Conservation (phyloP, 2,113 vertebrate genomes). For the Pomatorhinus ruficollis region DNA sequence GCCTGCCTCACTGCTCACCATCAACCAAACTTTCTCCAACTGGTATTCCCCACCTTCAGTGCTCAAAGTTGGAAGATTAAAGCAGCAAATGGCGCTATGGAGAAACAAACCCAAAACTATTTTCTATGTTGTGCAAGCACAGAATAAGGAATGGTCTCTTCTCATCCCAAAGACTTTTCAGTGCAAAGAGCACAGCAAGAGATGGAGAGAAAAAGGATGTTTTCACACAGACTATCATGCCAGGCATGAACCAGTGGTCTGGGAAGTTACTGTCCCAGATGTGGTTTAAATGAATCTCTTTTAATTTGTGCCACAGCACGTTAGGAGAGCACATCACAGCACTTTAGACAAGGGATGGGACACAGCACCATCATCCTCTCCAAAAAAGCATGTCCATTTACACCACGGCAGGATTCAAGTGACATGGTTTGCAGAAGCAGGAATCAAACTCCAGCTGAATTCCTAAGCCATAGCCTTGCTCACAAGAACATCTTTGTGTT, state of each 20-base stretch:
- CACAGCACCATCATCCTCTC: background rate
- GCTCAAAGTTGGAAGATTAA: background rate
- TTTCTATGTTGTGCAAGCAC: background rate
- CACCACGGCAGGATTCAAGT: background rate
- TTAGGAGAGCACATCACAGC: accelerated
- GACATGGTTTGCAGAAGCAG: background rate
- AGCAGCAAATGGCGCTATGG: accelerated
- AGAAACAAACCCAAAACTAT: background rate
- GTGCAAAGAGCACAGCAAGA: background rate
- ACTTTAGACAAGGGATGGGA: background rate
- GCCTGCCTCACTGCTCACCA: background rate
- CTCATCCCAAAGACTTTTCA: background rate
- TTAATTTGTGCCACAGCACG: background rate
- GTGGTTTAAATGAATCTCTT: background rate
- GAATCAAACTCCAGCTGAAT: background rate
- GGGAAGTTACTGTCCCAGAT: background rate
- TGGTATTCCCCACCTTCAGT: background rate
- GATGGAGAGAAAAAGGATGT: background rate
- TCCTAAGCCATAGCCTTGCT: background rate
- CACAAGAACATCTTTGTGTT: background rate
- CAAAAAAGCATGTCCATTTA: background rate
- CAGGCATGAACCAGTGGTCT: background rate
- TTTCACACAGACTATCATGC: background rate
- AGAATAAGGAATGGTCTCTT: background rate
- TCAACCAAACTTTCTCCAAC: background rate